These are phyloP conservation scores for Formica aserva DNA, from an alignment of 2,888 invertebrate genomes.

Conservation along the genomic window DNA sequence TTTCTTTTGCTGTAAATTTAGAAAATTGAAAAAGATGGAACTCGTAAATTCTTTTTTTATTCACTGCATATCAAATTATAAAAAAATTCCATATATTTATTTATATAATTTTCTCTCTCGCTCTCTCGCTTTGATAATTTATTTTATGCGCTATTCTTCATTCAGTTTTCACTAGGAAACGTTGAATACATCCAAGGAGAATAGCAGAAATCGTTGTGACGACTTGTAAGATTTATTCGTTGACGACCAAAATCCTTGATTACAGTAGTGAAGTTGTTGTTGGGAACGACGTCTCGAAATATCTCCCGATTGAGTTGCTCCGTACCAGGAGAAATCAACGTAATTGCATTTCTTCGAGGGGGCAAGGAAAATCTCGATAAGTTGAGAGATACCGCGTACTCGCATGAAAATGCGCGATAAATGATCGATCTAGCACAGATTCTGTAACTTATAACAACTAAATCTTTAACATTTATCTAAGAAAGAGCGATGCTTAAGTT, in stretches of 20 bases:
- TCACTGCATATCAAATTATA: not conserved
- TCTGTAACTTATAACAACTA: not conserved
- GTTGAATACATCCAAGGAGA: slow-evolving; percentile 13
- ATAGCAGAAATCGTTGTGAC: slow-evolving; percentile 1
- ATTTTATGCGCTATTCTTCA: not conserved
- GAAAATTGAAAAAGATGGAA: not conserved
- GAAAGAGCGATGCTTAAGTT: not conserved
- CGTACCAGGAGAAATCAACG: slow-evolving; percentile 31
- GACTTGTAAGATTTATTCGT: slow-evolving; percentile 13
- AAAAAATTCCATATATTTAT: not conserved
- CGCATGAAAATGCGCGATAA: slow-evolving; percentile 22
- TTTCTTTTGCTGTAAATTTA: not conserved
- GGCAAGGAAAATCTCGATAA: slow-evolving; percentile 15
- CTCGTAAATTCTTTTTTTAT: not conserved
- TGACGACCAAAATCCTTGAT: slow-evolving; percentile 34
- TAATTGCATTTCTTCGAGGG: slow-evolving; percentile 25
- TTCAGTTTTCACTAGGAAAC: not conserved
- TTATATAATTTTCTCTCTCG: not conserved
- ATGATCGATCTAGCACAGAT: not conserved
- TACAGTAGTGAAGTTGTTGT: slow-evolving; percentile 21
- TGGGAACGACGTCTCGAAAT: slow-evolving; percentile 31
- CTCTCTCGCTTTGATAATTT: not conserved
- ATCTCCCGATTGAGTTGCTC: slow-evolving; percentile 30
- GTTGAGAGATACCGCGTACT: slow-evolving; percentile 21
- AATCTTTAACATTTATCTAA: slow-evolving; percentile 20